A percentile compares a stretch with the other conserved stretches of the same genome.
phyloP scores from a whole-genome alignment of 1,140 invertebrate species.

The Apis florea region DNA sequence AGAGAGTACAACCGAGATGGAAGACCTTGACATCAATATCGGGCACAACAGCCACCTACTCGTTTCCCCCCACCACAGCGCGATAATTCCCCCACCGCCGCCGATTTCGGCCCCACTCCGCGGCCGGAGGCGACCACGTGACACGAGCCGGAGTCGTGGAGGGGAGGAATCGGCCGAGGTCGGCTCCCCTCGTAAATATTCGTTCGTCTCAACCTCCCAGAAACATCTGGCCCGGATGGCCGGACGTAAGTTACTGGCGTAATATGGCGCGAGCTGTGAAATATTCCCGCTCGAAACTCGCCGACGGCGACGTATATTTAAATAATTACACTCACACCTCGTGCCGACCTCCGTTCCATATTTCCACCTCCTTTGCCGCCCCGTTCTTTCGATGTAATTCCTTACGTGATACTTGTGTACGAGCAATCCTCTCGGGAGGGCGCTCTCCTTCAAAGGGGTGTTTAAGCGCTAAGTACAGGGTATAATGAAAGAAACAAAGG shows the following conservation, averaged over 20 bases:
- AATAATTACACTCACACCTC: conserved; percentile 63
- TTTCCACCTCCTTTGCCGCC: background rate
- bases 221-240: conserved; percentile 71
- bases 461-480: conserved; percentile 41
- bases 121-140: conserved; percentile 26
- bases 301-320: conserved; percentile 63
- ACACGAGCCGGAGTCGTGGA: conserved; percentile 40
- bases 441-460: conserved; percentile 33
- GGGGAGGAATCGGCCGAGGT: conserved; percentile 40
- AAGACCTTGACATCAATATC: conserved; percentile 72
- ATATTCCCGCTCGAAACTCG: conserved; percentile 67
- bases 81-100: background rate
- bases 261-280: conserved; percentile 71
- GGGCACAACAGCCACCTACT: conserved; percentile 54
- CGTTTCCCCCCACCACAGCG: background rate
- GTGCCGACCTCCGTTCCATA: conserved; percentile 23
- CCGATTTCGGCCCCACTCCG: background rate
- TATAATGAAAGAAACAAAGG: conserved; percentile 4
- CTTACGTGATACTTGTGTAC: conserved; percentile 45
- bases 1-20: conserved; percentile 64
- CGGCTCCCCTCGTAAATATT: conserved; percentile 54
- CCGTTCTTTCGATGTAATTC: conserved; percentile 41
- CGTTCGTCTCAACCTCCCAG: conserved; percentile 61
- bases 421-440: conserved; percentile 30
- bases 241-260: conserved; percentile 70